Conservation (phyloP, 2,113 vertebrate species). For the Scomber colias region DNA sequence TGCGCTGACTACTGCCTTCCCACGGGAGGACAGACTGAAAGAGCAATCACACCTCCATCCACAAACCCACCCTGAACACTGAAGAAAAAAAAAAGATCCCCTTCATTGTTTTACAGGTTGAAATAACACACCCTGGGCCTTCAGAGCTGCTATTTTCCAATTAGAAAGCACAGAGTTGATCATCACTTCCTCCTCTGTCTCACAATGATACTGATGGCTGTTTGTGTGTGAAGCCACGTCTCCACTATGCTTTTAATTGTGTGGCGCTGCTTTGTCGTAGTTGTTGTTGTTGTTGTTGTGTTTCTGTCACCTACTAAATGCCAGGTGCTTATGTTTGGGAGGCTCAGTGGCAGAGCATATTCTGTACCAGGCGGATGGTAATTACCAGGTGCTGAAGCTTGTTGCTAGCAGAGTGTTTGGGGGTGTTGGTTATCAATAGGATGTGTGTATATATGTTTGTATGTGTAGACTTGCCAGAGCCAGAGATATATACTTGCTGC, state of each 20-base stretch:
- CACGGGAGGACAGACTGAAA: conserved; percentile 45
- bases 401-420: conserved; percentile 41
- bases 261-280: conserved; percentile 41
- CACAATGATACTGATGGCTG: conserved; percentile 19
- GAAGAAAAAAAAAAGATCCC: not conserved
- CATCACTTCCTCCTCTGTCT: not conserved
- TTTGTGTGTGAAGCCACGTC: conserved; percentile 1
- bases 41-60: conserved; percentile 23
- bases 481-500: not conserved
- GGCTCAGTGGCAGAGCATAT: conserved; percentile 71
- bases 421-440: conserved; percentile 30
- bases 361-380: conserved; percentile 69
- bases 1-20: conserved; percentile 41
- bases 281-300: conserved; percentile 67
- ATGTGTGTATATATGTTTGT: conserved; percentile 46
- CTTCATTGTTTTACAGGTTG: conserved; percentile 19
- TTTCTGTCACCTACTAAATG: conserved; percentile 66
- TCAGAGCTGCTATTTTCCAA: conserved; percentile 29
- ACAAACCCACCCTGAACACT: conserved; percentile 17
- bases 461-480: not conserved
- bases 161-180: conserved; percentile 35
- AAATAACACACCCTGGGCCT: conserved; percentile 4
- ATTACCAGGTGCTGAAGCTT: conserved; percentile 79
- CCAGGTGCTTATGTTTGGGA: conserved; percentile 77
- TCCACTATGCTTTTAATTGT: conserved; percentile 45